Base-by-base conservation (phyloP, 1,140 invertebrate genomes). In the Drosophila gunungcola region DNA sequence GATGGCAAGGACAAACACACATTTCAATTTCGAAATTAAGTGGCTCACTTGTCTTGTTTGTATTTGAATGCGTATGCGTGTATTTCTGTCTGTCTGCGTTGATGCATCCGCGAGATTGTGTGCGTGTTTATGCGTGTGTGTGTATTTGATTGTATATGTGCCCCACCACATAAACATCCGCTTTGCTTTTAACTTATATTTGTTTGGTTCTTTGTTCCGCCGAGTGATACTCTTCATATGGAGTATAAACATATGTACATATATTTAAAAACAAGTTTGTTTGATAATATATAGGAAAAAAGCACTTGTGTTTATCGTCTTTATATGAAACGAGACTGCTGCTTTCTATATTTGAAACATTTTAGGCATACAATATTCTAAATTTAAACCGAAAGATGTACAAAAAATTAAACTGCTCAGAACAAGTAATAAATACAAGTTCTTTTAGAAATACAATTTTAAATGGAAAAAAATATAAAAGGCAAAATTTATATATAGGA, bases 21-120 rank as follows among this genome's bases (percentile, higher is more conserved):
- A 83, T 88, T 88, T 89, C 84, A 88, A 88, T 89, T 89, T 88
- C 67, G 83, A 86, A 86, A 86, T 86, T 83, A 86, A 86, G 83
- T 86, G 83, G 83, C 84, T 88, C 83, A 83, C 65, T 86, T 81
- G 67, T 61, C 67, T 63, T 76, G 72, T 80, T 78, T 78, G 78
- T 62, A 45, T 77, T 70, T 68, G 63, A 49, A 56, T 61, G 63
- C 43, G 29, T 76, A 56, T 61, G 63, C 43, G 36, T 76, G 38
- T 55, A 49, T 78, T 36, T 21, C 16, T 81, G 43, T 42, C 45
- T 80, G 48, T 67, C 39, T 25, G 34, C 55, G 41, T 36, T 34
- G 48, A 32, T 51, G 48, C 48, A 51, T 34, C 27, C 29, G 58
- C 49, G 49, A 39, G 12, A 48, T 49, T 53, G 51, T 10, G 12